Evolutionary conservation across 2,888 invertebrate genomes (phyloP), one percentile per base, ranked within the genome.

Genomic region (Brachypterus glaber): DNA sequence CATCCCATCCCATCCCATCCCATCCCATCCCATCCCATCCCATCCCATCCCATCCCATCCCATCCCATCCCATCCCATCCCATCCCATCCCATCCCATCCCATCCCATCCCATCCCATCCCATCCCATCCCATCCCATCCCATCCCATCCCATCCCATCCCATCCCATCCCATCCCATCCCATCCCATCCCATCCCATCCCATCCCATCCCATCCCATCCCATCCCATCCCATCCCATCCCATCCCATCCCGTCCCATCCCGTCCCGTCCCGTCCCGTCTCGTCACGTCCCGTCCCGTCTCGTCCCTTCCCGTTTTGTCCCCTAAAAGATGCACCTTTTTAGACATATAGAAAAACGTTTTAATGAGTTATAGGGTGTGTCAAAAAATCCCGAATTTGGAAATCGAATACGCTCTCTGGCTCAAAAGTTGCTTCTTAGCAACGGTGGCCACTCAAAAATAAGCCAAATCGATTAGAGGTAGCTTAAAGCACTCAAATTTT

Each of bases 21-120:
- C 33, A 32, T 32, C 33, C 33, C 33, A 32, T 32, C 33, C 33
- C 33, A 32, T 32, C 33, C 33, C 33, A 32, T 32, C 33, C 33
- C 33, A 32, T 32, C 33, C 33, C 33, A 32, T 32, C 33, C 33
- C 33, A 32, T 32, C 33, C 33, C 33, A 18, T 32, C 33, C 33
- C 33, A 32, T 32, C 33, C 33, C 33, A 32, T 32, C 33, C 33
- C 33, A 32, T 32, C 33, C 33, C 18, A 32, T 32, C 33, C 33
- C 33, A 32, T 32, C 33, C 33, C 33, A 32, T 32, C 33, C 33
- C 33, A 32, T 32, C 33, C 33, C 33, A 32, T 32, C 33, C 33
- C 33, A 32, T 32, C 33, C 33, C 33, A 32, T 32, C 33, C 33
- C 33, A 32, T 32, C 33, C 33, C 33, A 32, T 32, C 33, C 33